A percentile compares a stretch with the other conserved stretches of the same genome.
phyloP scores from a whole-genome alignment of 2,797 vertebrate genomes.

The Melanotaenia trifasciata region DNA sequence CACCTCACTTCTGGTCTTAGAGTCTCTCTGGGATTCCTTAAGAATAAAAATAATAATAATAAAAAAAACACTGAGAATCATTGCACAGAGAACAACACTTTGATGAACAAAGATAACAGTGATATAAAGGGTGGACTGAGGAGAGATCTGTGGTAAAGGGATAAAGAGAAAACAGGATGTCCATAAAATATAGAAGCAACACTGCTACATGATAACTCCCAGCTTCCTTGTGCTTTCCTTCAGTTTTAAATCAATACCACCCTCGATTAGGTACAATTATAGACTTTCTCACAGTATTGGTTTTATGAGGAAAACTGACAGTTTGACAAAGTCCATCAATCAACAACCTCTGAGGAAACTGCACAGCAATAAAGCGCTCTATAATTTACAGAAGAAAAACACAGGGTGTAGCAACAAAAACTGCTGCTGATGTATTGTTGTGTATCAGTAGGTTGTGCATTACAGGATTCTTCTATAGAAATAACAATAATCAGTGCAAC shows the following conservation, averaged over 20 bases:
- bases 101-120: slow-evolving; percentile 13
- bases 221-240: slow-evolving; percentile 48
- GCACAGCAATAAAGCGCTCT: slow-evolving; percentile 39
- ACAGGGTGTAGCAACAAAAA: slow-evolving; percentile 36
- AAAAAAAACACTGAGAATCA: slow-evolving; percentile 17
- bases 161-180: slow-evolving; percentile 46
- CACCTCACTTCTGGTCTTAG: slow-evolving; percentile 5
- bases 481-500: slow-evolving; percentile 23
- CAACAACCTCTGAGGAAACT: slow-evolving; percentile 55
- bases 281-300: slow-evolving; percentile 63
- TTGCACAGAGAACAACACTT: slow-evolving; percentile 16
- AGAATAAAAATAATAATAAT: background rate
- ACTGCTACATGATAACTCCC: slow-evolving; percentile 57
- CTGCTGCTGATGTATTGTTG: slow-evolving; percentile 40
- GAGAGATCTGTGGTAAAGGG: slow-evolving; percentile 53
- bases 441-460: slow-evolving; percentile 34
- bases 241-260: slow-evolving; percentile 73
- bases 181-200: slow-evolving; percentile 70
- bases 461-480: slow-evolving; percentile 29
- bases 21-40: slow-evolving; percentile 22
- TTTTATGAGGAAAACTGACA: slow-evolving; percentile 70
- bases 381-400: slow-evolving; percentile 44
- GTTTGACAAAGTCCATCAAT: slow-evolving; percentile 73
- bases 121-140: slow-evolving; percentile 45
- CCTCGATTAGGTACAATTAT: slow-evolving; percentile 71